Evolutionary conservation across 2,113 vertebrate species (phyloP).

Genomic region (Etia nguti): DNA sequence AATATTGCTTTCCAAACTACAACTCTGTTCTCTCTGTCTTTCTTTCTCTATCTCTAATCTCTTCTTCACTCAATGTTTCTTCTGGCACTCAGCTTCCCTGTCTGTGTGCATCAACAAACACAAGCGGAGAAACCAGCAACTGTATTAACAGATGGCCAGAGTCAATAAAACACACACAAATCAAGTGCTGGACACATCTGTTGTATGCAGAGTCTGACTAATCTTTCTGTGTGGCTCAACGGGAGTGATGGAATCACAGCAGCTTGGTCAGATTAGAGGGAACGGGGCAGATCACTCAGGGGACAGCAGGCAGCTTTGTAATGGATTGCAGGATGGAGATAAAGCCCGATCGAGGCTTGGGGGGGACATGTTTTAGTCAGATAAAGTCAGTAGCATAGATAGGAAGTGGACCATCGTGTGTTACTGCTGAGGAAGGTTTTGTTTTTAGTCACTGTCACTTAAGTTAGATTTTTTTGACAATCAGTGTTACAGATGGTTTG

Average conservation of each 20-base stretch:
- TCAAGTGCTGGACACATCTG: constrained; percentile 73
- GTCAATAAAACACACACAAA: constrained; percentile 80
- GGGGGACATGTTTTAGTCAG: not conserved
- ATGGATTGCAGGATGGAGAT: constrained; percentile 42
- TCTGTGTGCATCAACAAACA: constrained; percentile 74
- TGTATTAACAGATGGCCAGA: constrained; percentile 81
- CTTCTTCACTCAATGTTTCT: constrained; percentile 56
- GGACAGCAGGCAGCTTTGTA: constrained; percentile 36
- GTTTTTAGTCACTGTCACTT: not conserved
- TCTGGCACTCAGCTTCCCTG: constrained; percentile 60
- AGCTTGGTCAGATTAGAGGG: constrained; percentile 57
- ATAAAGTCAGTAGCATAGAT: constrained; percentile 15
- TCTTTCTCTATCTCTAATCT: constrained; percentile 33
- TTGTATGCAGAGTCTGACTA: constrained; percentile 54
- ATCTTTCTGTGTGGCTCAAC: constrained; percentile 63
- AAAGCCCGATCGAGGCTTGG: not conserved
- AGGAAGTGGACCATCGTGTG: not conserved
- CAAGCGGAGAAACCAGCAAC: constrained; percentile 68
- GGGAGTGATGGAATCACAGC: constrained; percentile 63
- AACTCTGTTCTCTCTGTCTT: constrained; percentile 5
- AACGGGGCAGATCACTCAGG: constrained; percentile 44
- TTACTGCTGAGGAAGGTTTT: not conserved
- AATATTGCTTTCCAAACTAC: constrained; percentile 32
- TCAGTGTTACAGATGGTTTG: not conserved
- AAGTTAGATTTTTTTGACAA: not conserved